A percentile compares a stretch with the other conserved stretches of the same genome.
Evolutionary conservation across 2,113 vertebrate genomes (phyloP).

Genomic region (Rallus limicola): DNA sequence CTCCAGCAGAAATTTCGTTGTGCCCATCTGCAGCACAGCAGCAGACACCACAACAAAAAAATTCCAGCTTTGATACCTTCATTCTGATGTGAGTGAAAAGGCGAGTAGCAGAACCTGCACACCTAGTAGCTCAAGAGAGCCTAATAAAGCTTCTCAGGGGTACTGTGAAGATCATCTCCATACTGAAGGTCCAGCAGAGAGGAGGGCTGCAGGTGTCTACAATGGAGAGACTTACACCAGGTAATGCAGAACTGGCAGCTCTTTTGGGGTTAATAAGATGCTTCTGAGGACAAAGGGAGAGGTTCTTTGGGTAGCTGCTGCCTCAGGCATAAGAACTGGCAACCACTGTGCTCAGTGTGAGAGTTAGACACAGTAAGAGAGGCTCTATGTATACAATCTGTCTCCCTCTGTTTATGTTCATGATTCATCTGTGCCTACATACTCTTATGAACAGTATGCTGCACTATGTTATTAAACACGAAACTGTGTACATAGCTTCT

Average conservation of each 20-base stretch:
- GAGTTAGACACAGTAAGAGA: constrained; percentile 5
- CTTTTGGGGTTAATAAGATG: background rate
- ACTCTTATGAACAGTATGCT: constrained; percentile 36
- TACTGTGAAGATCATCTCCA: background rate
- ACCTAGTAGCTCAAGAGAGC: background rate
- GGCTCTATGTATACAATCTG: constrained; percentile 49
- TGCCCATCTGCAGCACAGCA: background rate
- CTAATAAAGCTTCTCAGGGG: background rate
- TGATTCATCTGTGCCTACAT: constrained; percentile 63
- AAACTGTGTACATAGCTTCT: constrained; percentile 53
- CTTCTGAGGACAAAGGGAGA: background rate
- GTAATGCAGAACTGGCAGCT: background rate
- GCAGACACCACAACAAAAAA: background rate
- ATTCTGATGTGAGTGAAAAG: background rate
- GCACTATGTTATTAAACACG: constrained; percentile 52
- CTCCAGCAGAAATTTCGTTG: background rate
- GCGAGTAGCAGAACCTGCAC: background rate
- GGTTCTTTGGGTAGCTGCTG: background rate
- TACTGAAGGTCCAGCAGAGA: background rate
- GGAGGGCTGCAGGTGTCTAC: background rate
- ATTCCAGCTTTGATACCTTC: background rate
- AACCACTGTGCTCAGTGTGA: background rate
- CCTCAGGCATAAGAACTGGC: background rate
- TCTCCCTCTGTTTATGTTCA: constrained; percentile 56
- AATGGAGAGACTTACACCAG: background rate